These are phyloP conservation scores for Emydura subglobosa DNA, from an alignment of 2,113 vertebrate species.

Conservation along the genomic window DNA sequence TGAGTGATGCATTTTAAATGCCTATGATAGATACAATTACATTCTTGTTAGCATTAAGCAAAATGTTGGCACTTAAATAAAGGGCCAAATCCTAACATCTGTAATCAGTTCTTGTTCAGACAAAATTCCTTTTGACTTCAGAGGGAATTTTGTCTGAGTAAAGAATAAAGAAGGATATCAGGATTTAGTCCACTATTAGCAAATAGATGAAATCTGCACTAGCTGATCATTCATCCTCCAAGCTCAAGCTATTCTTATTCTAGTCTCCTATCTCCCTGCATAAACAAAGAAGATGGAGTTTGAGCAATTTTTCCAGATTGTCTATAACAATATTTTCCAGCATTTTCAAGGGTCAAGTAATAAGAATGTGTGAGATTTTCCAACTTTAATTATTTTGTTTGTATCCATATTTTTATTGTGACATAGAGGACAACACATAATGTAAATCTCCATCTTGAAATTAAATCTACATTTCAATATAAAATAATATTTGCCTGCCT, in stretches of 20 bases:
- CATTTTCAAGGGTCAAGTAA: background rate
- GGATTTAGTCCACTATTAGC: background rate
- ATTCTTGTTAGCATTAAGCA: background rate
- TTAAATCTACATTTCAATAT: background rate
- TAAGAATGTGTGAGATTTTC: constrained; percentile 11
- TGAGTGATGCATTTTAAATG: constrained; percentile 7
- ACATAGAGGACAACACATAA: background rate
- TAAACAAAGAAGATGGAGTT: background rate
- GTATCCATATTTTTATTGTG: background rate
- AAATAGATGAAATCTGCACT: background rate
- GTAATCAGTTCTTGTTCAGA: background rate
- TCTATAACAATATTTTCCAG: background rate
- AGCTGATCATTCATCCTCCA: background rate
- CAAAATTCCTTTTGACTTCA: background rate
- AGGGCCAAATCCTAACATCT: background rate
- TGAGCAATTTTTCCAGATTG: background rate
- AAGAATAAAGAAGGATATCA: background rate
- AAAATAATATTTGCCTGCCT: background rate
- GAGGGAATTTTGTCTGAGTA: background rate
- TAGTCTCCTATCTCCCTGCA: background rate
- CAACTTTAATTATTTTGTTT: background rate
- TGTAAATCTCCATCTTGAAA: background rate
- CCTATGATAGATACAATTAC: background rate
- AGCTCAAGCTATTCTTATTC: background rate
- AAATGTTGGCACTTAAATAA: background rate